Percentiles rank a stretch among this genome's conserved stretches.
These are phyloP conservation scores for Lymantria dispar DNA, from an alignment of 2,888 invertebrate species.

Conservation along the genomic window DNA sequence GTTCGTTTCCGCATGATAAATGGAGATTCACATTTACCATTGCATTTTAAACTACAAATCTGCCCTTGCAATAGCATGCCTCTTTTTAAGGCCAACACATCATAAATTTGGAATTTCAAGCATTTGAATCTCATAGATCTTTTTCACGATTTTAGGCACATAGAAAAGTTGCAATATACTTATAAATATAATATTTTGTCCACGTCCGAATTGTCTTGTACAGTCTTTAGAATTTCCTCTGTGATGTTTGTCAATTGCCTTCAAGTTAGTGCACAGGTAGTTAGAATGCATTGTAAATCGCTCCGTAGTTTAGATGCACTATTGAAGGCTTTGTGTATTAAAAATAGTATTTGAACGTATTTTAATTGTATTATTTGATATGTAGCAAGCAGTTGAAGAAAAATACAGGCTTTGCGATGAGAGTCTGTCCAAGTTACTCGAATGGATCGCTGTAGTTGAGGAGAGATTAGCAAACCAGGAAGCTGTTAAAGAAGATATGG, in stretches of 20 bases:
- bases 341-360: constrained; percentile 1
- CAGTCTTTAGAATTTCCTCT: constrained; percentile 7
- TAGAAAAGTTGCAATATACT: constrained; percentile 20
- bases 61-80: no score
- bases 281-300: constrained; percentile 44
- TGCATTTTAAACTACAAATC: no score
- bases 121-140: no score
- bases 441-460: constrained; percentile 94
- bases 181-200: constrained; percentile 4
- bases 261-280: constrained; percentile 43
- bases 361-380: constrained; percentile 37
- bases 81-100: no score
- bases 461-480: constrained; percentile 92
- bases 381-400: constrained; percentile 96
- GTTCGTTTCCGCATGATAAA: no score
- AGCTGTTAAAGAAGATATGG: constrained; percentile 92
- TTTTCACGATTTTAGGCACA: no score
- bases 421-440: constrained; percentile 90
- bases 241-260: not conserved
- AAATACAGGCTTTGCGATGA: constrained; percentile 96
- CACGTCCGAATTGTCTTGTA: constrained; percentile 23
- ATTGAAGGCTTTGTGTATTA: constrained; percentile 29
- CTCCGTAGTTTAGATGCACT: constrained; percentile 40
- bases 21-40: no score
- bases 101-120: no score